phyloP scores from a whole-genome alignment of 1,140 invertebrate species.

The Sinella curviseta region DNA sequence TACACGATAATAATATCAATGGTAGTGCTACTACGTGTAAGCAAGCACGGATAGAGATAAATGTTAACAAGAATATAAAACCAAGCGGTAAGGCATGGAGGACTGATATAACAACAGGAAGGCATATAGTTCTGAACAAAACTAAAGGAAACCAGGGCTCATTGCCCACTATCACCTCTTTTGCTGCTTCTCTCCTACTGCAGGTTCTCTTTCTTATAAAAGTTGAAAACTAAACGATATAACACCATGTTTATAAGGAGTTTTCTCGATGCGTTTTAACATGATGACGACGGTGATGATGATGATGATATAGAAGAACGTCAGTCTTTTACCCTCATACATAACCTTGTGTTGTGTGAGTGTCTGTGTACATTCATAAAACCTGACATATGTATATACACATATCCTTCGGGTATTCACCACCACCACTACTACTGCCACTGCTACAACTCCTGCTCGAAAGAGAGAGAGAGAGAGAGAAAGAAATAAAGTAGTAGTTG shows the following conservation, averaged over 20 bases:
- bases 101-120: background rate
- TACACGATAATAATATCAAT: background rate
- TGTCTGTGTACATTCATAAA: constrained; percentile 20
- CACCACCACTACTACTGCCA: background rate
- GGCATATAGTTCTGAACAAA: constrained; percentile 4
- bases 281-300: constrained; percentile 8
- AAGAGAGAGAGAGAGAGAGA: background rate
- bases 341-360: constrained; percentile 15
- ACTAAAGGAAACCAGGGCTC: constrained; percentile 9
- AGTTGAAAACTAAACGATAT: background rate
- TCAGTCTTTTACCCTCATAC: constrained; percentile 18
- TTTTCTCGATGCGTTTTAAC: background rate
- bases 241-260: background rate
- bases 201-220: constrained; percentile 2
- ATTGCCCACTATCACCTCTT: constrained; percentile 23
- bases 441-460: background rate
- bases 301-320: constrained; percentile 11
- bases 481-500: background rate
- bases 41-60: constrained; percentile 5
- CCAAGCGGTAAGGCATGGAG: background rate
- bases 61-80: constrained; percentile 22
- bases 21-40: background rate
- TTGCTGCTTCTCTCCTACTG: background rate
- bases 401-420: constrained; percentile 19
- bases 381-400: constrained; percentile 20